A percentile compares a stretch with the other conserved stretches of the same genome.
Conservation (phyloP, 1,140 invertebrate species). For the Drosophila orosa region DNA sequence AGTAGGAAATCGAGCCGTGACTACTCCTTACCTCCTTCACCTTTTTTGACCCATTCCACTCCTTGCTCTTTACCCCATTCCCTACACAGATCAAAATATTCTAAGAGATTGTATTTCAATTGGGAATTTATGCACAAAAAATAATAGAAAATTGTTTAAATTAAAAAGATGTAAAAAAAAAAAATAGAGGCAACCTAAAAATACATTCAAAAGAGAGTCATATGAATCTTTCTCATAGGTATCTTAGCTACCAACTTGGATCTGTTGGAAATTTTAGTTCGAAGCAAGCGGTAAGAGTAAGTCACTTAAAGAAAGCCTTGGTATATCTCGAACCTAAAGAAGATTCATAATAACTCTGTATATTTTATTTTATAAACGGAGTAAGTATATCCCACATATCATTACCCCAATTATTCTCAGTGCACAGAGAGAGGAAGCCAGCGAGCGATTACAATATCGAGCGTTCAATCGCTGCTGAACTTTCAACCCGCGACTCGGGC, state of each 20-base stretch:
- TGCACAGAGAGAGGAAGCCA: slow-evolving; percentile 30
- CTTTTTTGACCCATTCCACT: slow-evolving; percentile 21
- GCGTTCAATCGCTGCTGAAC: slow-evolving; percentile 75
- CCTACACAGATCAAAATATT: slow-evolving; percentile 8
- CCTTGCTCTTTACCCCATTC: slow-evolving; percentile 7
- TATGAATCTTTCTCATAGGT: too few relatives aligned
- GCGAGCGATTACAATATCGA: slow-evolving; percentile 74
- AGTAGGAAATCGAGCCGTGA: slow-evolving; percentile 18
- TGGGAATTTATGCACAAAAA: neutral
- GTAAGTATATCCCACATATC: neutral
- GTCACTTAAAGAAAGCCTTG: neutral
- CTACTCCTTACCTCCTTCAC: slow-evolving; percentile 33
- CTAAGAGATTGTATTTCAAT: neutral
- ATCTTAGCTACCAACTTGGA: too few relatives aligned
- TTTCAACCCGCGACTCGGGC: slow-evolving; percentile 61
- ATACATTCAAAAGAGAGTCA: too few relatives aligned
- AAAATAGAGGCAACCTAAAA: neutral
- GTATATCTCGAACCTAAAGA: neutral
- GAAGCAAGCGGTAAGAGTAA: too few relatives aligned
- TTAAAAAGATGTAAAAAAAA: neutral
- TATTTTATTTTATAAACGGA: neutral
- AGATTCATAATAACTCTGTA: too few relatives aligned
- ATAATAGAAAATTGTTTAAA: neutral
- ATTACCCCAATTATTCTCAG: neutral
- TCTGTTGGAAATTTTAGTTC: too few relatives aligned